Evolutionary conservation across 2,888 invertebrate species (phyloP), one percentile per base, ranked within the genome.

Genomic region (Miltochrista miniata): DNA sequence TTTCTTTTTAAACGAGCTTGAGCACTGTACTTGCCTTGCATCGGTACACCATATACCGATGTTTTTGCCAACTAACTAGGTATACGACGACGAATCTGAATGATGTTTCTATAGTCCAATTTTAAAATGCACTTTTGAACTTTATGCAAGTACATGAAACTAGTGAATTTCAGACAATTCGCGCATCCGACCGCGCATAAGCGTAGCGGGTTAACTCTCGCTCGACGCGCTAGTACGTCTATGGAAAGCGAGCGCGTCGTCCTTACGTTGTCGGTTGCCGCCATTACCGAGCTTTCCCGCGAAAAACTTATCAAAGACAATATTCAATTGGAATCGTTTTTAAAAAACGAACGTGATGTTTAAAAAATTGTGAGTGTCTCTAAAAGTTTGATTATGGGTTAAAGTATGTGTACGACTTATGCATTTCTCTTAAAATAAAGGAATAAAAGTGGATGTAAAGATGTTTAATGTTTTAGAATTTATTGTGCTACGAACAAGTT

Each of bases 161-260:
- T 69, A 60, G 59, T 58, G 63, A 62, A 54, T 49, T 55, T 48
- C 39, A 39, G 54, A 37, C 44, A 56, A 63, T 58, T 71, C 81
- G 88, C 88, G 88, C 88, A 88, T 80, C 76, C 64, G 34, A 57
- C 70, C 73, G 83, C 88, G 88, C 88, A 87, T 74, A 72, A 77
- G 77, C 75, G 74, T 60, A 76, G 75, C 75, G 76, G 64, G 61
- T 64, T 46, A 61, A 46, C 61, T 61, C 47, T 55, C 64, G 68
- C 68, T 74, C 56, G 66, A 62, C 68, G 59, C 64, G 70, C 81
- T 87, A 88, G 87, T 88, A 77, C 61, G 70, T 66, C 64, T 59
- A 75, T 70, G 81, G 85, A 76, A 74, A 80, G 76, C 86, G 76
- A 62, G 74, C 76, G 75, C 79, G 79, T 72, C 76, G 78, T 72